Evolutionary conservation across 2,797 vertebrate genomes (phyloP).

Genomic region (Acropternis orthonyx): DNA sequence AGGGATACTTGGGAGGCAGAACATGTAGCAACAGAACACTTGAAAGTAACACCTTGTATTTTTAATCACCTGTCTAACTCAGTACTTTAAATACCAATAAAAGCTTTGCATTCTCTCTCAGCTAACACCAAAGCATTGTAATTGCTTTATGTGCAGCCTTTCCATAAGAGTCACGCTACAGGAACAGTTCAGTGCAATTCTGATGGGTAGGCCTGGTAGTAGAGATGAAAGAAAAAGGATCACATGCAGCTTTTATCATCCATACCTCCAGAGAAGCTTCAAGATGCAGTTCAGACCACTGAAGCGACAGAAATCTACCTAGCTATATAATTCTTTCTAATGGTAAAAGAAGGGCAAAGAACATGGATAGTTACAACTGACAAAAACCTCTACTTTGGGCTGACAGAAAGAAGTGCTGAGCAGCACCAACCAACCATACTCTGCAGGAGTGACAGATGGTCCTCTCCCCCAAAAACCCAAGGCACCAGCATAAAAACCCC

Average conservation of each 20-base stretch:
- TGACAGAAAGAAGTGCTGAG: neutral
- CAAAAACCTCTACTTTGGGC: rapidly evolving
- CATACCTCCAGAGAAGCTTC: neutral
- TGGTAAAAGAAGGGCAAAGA: neutral
- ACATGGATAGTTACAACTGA: too few relatives aligned
- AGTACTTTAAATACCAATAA: neutral
- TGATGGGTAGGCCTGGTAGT: neutral
- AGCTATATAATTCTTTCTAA: neutral
- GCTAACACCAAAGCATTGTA: neutral
- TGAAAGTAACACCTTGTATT: neutral
- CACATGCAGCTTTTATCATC: neutral
- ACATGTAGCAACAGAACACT: neutral
- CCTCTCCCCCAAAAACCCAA: neutral
- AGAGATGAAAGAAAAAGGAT: neutral
- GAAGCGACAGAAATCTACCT: neutral
- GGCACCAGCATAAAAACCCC: neutral
- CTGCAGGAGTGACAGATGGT: neutral
- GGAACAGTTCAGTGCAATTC: neutral
- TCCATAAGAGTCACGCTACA: neutral
- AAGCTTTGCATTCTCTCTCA: neutral
- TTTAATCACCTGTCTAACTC: neutral
- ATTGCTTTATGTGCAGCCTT: neutral
- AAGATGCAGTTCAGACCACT: neutral
- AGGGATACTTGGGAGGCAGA: neutral
- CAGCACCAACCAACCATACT: neutral